Evolutionary conservation across 64 coral and sea anemone species (phyloP).

Genomic region (Pocillopora damicornis): DNA sequence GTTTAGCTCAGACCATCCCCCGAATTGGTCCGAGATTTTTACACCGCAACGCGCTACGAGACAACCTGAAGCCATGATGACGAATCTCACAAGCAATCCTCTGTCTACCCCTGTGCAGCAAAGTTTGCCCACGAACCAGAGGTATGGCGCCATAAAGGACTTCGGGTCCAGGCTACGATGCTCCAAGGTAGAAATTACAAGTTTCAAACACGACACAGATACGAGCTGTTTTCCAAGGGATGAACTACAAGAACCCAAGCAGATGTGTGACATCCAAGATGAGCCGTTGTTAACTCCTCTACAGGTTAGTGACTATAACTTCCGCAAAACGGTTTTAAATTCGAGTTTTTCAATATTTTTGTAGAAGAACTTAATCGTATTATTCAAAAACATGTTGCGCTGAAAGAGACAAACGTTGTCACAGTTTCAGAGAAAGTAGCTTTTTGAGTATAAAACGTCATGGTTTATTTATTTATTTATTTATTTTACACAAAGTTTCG

Average conservation of each 20-base stretch:
- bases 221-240: not conserved
- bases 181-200: slow-evolving; percentile 8
- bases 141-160: not conserved
- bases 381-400: too few species aligned
- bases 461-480: too few species aligned
- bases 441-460: too few species aligned
- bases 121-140: not conserved
- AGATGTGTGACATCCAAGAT: not conserved
- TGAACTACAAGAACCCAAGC: not conserved
- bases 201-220: not conserved
- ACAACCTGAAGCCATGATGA: not conserved
- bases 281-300: not conserved
- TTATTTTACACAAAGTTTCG: too few species aligned
- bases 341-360: too few species aligned
- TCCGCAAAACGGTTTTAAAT: too few species aligned
- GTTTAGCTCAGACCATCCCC: not conserved
- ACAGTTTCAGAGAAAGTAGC: too few species aligned
- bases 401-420: too few species aligned
- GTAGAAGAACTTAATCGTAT: too few species aligned
- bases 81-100: not conserved
- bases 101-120: not conserved
- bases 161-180: not conserved
- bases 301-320: not conserved
- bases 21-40: not conserved
- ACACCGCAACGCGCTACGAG: not conserved